Evolutionary conservation across 1,140 invertebrate species (phyloP), one percentile per base, ranked within the genome.

Genomic region (Mamestra configurata): DNA sequence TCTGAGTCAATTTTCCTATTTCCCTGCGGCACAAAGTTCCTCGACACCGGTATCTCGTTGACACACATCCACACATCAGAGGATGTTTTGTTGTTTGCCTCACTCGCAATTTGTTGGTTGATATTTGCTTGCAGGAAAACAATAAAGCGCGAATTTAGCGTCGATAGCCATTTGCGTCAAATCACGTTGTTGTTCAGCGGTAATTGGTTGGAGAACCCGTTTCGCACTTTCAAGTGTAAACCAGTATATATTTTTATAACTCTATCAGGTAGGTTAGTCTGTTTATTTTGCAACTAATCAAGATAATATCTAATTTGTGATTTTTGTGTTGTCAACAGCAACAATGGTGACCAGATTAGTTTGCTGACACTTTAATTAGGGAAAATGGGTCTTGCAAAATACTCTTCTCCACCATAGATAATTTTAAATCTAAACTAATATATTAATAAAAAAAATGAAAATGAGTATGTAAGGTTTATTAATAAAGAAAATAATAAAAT

Each of bases 141-240:
- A 71, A 84, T 80, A 77, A 81, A 82, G 72, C 59, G 83, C 77
- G 81, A 82, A 84, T 85, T 87, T 81, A 77, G 59, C 76, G 70
- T 73, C 71, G 55, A 85, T 79, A 80, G 81, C 77, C 71, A 82
- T 83, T 82, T 86, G 79, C 64, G 83, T 86, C 77, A 76, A 80
- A 81, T 80, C 79, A 70, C 81, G 73, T 82, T 79, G 83, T 82
- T 82, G 80, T 89, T 86, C 88, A 89, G 83, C 86, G 78, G 77
- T 88, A 88, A 88, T 89, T 86, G 82, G 51, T 72, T 53, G 73
- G 77, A 79, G 51, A 88, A 89, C 86, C 85, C 81, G 89, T 89
- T 88, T 81, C 71, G 40, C 82, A 86, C 86, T 87, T 88, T 84
- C 88, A 89, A 86, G 88, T 83, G 77, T 86, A 73, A 77, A 85